A percentile compares a stretch with the other conserved stretches of the same genome.
Conservation (phyloP, 2,113 vertebrate species). For the Malurus elegans region DNA sequence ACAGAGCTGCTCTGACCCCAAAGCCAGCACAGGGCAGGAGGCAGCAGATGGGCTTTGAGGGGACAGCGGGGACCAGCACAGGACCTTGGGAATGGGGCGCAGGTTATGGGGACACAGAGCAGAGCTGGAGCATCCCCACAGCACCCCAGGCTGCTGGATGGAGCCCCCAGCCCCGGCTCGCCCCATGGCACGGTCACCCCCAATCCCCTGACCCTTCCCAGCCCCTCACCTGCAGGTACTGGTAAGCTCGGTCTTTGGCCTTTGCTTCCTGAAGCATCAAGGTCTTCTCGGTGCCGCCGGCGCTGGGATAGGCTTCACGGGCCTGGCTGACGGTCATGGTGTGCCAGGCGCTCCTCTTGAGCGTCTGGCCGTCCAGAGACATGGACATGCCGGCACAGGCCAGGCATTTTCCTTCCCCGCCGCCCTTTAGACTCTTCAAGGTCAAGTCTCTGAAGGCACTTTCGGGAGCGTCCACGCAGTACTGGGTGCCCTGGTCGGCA, state of each 20-base stretch:
- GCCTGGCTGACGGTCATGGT: slow-evolving; percentile 99
- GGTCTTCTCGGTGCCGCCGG: slow-evolving; percentile 85
- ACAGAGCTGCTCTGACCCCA: neutral
- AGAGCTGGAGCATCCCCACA: neutral
- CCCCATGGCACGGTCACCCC: rapidly evolving
- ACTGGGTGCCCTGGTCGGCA: slow-evolving; percentile 75
- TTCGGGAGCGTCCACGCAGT: slow-evolving; percentile 89
- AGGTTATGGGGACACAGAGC: rapidly evolving
- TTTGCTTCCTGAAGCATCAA: slow-evolving; percentile 90
- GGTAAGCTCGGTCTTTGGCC: slow-evolving; percentile 91
- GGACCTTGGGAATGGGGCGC: rapidly evolving
- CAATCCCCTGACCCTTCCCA: neutral
- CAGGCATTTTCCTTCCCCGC: slow-evolving; percentile 87
- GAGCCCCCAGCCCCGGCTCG: neutral
- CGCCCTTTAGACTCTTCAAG: slow-evolving; percentile 88
- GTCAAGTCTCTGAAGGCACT: slow-evolving; percentile 96
- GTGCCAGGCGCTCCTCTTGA: slow-evolving; percentile 96
- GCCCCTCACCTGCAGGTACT: slow-evolving; percentile 92
- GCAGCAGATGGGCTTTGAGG: neutral
- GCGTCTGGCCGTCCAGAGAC: slow-evolving; percentile 86
- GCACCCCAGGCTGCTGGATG: neutral
- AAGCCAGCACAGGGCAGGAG: neutral
- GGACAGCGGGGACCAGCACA: neutral
- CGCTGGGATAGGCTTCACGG: slow-evolving; percentile 88
- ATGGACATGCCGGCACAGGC: slow-evolving; percentile 93